These are phyloP conservation scores for Crocuta crocuta DNA, from an alignment of 2,113 vertebrate genomes.

Conservation along the genomic window DNA sequence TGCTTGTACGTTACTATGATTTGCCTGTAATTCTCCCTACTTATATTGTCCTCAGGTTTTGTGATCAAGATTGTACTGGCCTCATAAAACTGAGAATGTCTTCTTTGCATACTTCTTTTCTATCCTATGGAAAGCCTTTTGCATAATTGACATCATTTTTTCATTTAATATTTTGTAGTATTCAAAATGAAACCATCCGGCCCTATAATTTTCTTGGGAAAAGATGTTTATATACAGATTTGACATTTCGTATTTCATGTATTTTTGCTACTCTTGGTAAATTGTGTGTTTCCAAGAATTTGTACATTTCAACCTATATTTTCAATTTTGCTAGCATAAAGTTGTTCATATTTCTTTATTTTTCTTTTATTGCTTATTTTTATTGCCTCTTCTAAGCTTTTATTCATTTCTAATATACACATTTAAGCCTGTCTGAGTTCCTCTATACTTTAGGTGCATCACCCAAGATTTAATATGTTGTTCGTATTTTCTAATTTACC, in stretches of 20 bases:
- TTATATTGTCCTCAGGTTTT: neutral
- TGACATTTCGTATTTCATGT: neutral
- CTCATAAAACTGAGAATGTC: neutral
- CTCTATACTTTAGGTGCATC: neutral
- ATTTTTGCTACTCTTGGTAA: neutral
- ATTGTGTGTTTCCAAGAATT: neutral
- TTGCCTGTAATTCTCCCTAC: neutral
- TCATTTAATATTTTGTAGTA: neutral
- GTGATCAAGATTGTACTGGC: neutral
- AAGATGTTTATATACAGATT: neutral
- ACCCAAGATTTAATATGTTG: neutral
- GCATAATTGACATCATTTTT: neutral
- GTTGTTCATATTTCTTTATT: neutral
- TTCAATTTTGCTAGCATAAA: neutral
- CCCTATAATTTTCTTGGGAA: constrained; percentile 17
- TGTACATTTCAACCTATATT: neutral
- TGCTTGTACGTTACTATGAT: neutral
- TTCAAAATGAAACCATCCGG: neutral
- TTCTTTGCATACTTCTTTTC: neutral
- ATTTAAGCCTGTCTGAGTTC: neutral
- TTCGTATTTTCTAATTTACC: neutral
- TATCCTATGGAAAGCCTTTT: neutral
- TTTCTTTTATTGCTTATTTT: neutral
- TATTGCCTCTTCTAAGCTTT: neutral
- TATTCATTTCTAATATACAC: neutral